Evolutionary conservation across 2,113 vertebrate species (phyloP).

Genomic region (Ailuropoda melanoleuca): DNA sequence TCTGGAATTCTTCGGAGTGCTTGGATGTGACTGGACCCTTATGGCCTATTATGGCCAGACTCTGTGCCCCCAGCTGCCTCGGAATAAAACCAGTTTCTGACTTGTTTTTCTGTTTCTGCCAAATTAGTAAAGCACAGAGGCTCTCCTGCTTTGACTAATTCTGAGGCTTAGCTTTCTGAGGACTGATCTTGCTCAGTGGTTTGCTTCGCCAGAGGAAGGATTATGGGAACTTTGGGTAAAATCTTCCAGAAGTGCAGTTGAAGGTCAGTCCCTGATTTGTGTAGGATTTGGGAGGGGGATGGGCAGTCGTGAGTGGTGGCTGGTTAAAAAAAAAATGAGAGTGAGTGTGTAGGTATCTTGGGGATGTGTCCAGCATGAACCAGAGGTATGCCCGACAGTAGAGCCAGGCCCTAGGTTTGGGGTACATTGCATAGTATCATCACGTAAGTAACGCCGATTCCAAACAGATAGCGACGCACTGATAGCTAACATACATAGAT

Average conservation of each 20-base stretch:
- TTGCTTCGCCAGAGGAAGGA: neutral
- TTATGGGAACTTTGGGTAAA: neutral
- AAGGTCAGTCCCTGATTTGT: neutral
- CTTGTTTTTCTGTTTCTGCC: conserved; percentile 15
- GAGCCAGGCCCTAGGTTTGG: neutral
- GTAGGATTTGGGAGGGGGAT: neutral
- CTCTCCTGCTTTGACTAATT: neutral
- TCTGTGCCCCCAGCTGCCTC: neutral
- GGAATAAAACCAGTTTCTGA: conserved; percentile 26
- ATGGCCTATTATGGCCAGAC: neutral
- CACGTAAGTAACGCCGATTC: neutral
- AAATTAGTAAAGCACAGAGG: conserved; percentile 22
- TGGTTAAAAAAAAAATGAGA: neutral
- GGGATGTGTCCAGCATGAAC: neutral
- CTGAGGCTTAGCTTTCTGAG: conserved; percentile 3
- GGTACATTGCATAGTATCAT: neutral
- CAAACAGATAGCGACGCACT: neutral
- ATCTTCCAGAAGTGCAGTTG: neutral
- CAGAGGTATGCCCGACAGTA: neutral
- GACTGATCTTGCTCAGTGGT: neutral
- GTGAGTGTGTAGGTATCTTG: neutral
- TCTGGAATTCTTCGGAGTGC: neutral
- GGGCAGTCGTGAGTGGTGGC: neutral
- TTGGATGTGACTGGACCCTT: neutral
- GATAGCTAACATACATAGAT: too few relatives aligned